Percentiles rank a stretch among this genome's conserved stretches.
Conservation (phyloP, 2,888 invertebrate species). For the Megalurothrips usitatus region DNA sequence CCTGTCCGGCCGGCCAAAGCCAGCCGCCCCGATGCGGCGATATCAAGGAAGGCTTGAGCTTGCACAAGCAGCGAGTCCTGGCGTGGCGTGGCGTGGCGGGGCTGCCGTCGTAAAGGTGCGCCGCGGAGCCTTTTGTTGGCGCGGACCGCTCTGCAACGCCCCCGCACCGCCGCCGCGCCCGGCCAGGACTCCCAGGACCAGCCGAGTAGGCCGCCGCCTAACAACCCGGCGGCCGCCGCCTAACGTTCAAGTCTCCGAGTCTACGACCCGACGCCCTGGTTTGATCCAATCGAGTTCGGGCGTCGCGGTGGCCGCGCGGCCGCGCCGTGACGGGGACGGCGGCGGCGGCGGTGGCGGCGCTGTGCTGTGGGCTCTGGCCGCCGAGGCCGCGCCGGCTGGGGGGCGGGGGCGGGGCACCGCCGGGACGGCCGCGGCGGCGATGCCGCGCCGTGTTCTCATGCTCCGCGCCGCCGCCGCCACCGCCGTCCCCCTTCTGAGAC, state of each 20-base stretch:
- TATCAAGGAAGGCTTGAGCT: background rate
- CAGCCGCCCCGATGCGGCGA: too few relatives aligned
- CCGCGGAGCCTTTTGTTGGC: background rate
- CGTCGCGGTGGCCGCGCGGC: too few relatives aligned
- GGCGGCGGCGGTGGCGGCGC: too few relatives aligned
- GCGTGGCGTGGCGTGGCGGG: background rate
- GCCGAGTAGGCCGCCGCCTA: too few relatives aligned
- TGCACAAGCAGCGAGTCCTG: background rate
- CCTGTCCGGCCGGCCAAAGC: background rate
- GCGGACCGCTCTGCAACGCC: background rate
- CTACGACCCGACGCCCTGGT: background rate
- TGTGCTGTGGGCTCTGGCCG: background rate
- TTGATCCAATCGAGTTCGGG: too few relatives aligned
- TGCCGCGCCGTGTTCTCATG: conserved; percentile 8
- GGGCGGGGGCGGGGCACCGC: background rate
- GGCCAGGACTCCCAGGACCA: background rate
- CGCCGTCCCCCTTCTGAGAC: background rate
- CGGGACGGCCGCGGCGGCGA: background rate
- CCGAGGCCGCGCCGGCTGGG: background rate
- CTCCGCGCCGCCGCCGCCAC: background rate
- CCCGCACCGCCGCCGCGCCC: background rate
- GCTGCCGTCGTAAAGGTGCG: background rate
- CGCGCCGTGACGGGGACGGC: too few relatives aligned
- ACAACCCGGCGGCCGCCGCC: background rate
- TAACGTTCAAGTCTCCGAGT: conserved; percentile 5